Evolutionary conservation across 2,888 invertebrate species (phyloP).

Genomic region (Fragum fragum): DNA sequence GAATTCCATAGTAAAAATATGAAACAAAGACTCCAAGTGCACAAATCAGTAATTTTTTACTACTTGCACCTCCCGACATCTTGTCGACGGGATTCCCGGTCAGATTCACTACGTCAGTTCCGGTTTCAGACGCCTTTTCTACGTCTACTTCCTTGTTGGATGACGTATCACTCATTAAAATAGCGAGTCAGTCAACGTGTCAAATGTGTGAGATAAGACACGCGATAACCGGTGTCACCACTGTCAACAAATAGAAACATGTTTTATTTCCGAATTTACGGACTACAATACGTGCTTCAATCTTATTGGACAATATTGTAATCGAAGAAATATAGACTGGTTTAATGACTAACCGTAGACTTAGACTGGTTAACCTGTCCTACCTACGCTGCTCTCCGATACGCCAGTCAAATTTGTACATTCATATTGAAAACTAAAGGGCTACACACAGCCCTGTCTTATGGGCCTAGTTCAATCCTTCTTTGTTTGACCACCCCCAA

Average conservation of each 20-base stretch:
- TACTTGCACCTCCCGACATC: constrained; percentile 50
- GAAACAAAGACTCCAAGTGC: constrained; percentile 95
- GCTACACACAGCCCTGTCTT: too few relatives aligned
- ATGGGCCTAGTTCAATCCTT: too few relatives aligned
- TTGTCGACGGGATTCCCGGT: constrained; percentile 23
- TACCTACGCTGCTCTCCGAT: too few relatives aligned
- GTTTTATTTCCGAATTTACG: constrained; percentile 11
- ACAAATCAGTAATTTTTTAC: constrained; percentile 90
- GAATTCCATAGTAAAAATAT: constrained; percentile 96
- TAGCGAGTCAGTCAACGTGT: constrained; percentile 7
- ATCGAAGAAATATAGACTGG: not conserved
- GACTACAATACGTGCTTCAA: not conserved
- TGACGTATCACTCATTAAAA: constrained; percentile 28
- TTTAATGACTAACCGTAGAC: too few relatives aligned
- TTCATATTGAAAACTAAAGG: too few relatives aligned
- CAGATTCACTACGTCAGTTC: not conserved
- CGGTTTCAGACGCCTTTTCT: constrained; percentile 24
- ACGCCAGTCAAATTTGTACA: too few relatives aligned
- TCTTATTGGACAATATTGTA: constrained; percentile 22
- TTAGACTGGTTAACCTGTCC: too few relatives aligned
- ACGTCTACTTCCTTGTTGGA: constrained; percentile 23
- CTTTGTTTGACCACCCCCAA: too few relatives aligned
- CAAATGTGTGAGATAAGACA: constrained; percentile 10
- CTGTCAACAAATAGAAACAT: constrained; percentile 31
- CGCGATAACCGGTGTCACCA: constrained; percentile 28